Percentiles rank a stretch among this genome's conserved stretches.
Evolutionary conservation across 1,140 invertebrate genomes (phyloP).

Genomic region (Solenopsis fugax): DNA sequence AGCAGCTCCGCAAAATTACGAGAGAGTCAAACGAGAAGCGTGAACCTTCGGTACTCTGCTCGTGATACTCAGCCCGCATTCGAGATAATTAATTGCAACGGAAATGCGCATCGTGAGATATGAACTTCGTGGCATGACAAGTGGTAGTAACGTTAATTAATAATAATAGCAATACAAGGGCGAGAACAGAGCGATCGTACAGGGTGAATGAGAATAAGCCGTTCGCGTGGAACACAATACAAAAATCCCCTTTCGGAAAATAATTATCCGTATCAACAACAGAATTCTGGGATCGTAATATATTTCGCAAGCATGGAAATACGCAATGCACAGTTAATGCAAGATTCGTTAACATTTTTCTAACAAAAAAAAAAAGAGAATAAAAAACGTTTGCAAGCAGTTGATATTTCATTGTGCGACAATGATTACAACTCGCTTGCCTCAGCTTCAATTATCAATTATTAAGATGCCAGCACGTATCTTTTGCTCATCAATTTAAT

Average conservation of each 20-base stretch:
- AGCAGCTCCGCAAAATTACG: conserved; percentile 63
- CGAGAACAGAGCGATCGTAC: conserved; percentile 54
- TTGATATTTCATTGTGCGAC: conserved; percentile 25
- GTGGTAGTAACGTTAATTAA: conserved; percentile 63
- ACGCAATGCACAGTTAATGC: conserved; percentile 51
- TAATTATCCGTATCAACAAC: conserved; percentile 39
- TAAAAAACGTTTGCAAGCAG: background rate
- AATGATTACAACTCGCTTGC: conserved; percentile 33
- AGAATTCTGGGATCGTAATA: conserved; percentile 34
- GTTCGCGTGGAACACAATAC: conserved; percentile 32
- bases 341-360: conserved; percentile 37
- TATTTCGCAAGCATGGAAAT: conserved; percentile 49
- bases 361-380: background rate
- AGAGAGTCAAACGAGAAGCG: conserved; percentile 63
- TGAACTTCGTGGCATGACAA: conserved; percentile 62
- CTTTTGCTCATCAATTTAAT: background rate
- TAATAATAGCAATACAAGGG: conserved; percentile 58
- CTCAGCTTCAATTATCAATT: background rate
- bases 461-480: background rate
- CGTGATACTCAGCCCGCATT: conserved; percentile 61
- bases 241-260: conserved; percentile 20
- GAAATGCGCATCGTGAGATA: conserved; percentile 65
- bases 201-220: conserved; percentile 56
- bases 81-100: conserved; percentile 65
- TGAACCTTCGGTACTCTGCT: conserved; percentile 60